Base-by-base conservation (phyloP, 2,797 vertebrate genomes). In the Hafferia zeledoni region DNA sequence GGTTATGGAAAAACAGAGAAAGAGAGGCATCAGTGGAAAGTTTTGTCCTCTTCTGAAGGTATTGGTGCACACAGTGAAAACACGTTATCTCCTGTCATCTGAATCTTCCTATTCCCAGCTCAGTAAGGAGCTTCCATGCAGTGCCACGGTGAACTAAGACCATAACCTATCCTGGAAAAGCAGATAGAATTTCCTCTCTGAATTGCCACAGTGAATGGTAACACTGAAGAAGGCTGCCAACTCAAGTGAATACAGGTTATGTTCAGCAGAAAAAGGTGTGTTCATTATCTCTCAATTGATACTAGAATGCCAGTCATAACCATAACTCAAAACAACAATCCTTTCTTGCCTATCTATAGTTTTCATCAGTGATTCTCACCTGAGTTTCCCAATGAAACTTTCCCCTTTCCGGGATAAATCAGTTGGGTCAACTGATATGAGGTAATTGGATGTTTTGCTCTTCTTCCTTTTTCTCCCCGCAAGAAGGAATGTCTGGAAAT, bases 371-470 rank as follows among this genome's bases (percentile, higher is more conserved):
- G 67, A 24, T 59, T 69, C 93, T 96, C 94, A 99, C 99, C 99
- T 99, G 92, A 99, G 98, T 97, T 99, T 99, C 52, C 99, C 99
- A n/a, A 99, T 97, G 91, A 99, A 99, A 95, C 99, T 99, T 96
- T 99, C 99, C 22, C 98, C 99, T 96, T 99, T 99, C 8, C 99
- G 98, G 6, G 99, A 99, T 89, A 99, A 97, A 95, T 99, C 99
- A 13, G 99, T 99, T 83, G 99, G 98, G 49, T 99, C 99, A 53
- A 99, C 97, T 41, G 99, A 99, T 78, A 99, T 99, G 82, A 99
- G 98, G 92, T 99, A 99, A 98, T 99, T 99, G 72, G 99, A 99
- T 2, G 99, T 99, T 98, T 99, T 99, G 95, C 99, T 99, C 98
- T 99, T 99, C 98, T 99, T 99, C 89, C 99, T 98, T 97, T 99